Evolutionary conservation across 2,888 invertebrate genomes (phyloP).

Genomic region (Perizoma affinitatum): DNA sequence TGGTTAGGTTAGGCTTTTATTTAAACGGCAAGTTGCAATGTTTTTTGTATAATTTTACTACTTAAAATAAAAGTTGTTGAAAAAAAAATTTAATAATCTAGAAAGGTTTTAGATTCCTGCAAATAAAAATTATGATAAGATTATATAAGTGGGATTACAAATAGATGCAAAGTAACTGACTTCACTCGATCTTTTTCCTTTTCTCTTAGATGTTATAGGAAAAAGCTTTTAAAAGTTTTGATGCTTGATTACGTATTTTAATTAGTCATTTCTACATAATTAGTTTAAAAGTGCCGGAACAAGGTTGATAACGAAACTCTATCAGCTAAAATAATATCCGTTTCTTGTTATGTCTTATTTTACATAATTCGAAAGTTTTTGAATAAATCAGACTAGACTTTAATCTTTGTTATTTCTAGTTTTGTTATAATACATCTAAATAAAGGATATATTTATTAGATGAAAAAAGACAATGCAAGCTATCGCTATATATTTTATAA

Average conservation of each 20-base stretch:
- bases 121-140: too few relatives aligned
- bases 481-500: not conserved
- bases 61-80: too few relatives aligned
- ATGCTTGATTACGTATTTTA: not conserved
- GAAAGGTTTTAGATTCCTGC: too few relatives aligned
- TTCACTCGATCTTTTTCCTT: not conserved
- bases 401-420: not conserved
- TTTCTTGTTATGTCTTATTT: not conserved
- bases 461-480: not conserved
- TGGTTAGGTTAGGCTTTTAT: not conserved
- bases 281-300: conserved; percentile 8
- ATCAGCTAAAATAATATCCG: not conserved
- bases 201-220: not conserved
- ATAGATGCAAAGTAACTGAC: not conserved
- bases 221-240: conserved; percentile 2
- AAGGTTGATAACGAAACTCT: conserved; percentile 2
- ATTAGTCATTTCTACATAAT: not conserved
- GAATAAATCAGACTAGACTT: not conserved
- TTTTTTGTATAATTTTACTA: not conserved
- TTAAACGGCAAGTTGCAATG: not conserved
- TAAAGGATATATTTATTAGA: too few relatives aligned
- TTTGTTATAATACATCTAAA: not conserved
- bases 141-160: too few relatives aligned
- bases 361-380: not conserved
- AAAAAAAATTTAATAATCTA: too few relatives aligned